Percentiles rank a stretch among this genome's conserved stretches.
phyloP scores from a whole-genome alignment of 2,888 invertebrate genomes.

The Pseudococcus jackbeardsleyi region DNA sequence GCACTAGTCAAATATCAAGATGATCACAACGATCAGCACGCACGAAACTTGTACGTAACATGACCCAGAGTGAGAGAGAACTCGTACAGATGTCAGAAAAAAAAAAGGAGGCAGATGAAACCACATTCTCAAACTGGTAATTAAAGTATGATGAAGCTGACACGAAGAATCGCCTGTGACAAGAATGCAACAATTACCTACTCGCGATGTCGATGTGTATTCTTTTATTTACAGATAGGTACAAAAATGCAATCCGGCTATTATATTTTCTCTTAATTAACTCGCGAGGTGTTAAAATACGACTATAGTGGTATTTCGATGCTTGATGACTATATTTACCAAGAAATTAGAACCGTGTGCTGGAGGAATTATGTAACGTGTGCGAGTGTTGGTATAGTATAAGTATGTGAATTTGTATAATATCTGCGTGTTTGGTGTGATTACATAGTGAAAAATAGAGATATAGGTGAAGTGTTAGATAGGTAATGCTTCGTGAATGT shows the following conservation, averaged over 20 bases:
- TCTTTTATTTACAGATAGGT: neutral
- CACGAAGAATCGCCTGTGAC: constrained; percentile 14
- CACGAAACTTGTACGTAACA: neutral
- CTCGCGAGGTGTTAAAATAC: constrained; percentile 11
- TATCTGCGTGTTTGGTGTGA: neutral
- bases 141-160: neutral
- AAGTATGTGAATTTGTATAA: neutral
- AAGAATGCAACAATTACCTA: constrained; percentile 10
- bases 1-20: too few species aligned
- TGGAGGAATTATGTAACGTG: neutral
- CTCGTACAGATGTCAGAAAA: neutral
- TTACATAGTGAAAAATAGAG: neutral
- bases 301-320: neutral
- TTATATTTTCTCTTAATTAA: constrained; percentile 31
- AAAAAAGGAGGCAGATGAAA: neutral
- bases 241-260: constrained; percentile 14
- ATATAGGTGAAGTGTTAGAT: neutral
- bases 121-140: constrained; percentile 2
- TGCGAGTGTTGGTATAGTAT: neutral
- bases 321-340: constrained; percentile 19
- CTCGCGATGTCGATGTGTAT: neutral
- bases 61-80: neutral
- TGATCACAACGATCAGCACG: too few species aligned
- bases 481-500: neutral
- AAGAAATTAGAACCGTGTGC: constrained; percentile 2